These are phyloP conservation scores for Nasonovia ribisnigri DNA, from an alignment of 2,888 invertebrate species.

Conservation along the genomic window DNA sequence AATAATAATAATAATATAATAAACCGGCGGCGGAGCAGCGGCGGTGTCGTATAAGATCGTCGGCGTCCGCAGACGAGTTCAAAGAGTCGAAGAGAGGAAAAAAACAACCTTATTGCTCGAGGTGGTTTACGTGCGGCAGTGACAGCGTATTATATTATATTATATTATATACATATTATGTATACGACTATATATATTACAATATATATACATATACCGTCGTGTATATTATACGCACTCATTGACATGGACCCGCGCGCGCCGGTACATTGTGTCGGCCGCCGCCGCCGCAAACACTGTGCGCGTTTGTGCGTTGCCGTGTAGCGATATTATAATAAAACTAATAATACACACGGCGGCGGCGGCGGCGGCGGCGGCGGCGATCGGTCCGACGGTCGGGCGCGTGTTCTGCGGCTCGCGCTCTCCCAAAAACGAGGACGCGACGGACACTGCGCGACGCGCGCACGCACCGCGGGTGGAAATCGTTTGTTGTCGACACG, in stretches of 20 bases:
- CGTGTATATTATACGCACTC: slow-evolving; percentile 1
- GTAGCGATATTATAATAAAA: not conserved
- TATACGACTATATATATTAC: not conserved
- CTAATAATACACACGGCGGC: not conserved
- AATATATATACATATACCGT: not conserved
- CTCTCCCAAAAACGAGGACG: slow-evolving; percentile 3
- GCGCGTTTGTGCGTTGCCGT: not conserved
- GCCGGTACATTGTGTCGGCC: slow-evolving; percentile 43
- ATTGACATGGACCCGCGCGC: slow-evolving; percentile 49
- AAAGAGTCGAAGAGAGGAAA: slow-evolving; percentile 45
- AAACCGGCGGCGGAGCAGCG: slow-evolving; percentile 12
- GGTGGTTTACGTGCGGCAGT: slow-evolving; percentile 52
- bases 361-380: not conserved
- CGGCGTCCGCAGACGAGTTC: slow-evolving; percentile 51
- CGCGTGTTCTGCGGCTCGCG: slow-evolving; percentile 14
- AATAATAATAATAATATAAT: slow-evolving; percentile 27
- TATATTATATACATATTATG: slow-evolving; percentile 14
- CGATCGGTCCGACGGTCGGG: not conserved
- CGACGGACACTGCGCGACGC: not conserved
- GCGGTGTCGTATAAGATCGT: slow-evolving; percentile 22
- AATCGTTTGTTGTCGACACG: slow-evolving; percentile 36
- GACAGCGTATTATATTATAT: slow-evolving; percentile 47
- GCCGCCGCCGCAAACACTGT: slow-evolving; percentile 6
- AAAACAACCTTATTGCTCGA: slow-evolving; percentile 50
- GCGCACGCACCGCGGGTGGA: not conserved